phyloP scores from a whole-genome alignment of 1,140 invertebrate species.

The Sinella curviseta region DNA sequence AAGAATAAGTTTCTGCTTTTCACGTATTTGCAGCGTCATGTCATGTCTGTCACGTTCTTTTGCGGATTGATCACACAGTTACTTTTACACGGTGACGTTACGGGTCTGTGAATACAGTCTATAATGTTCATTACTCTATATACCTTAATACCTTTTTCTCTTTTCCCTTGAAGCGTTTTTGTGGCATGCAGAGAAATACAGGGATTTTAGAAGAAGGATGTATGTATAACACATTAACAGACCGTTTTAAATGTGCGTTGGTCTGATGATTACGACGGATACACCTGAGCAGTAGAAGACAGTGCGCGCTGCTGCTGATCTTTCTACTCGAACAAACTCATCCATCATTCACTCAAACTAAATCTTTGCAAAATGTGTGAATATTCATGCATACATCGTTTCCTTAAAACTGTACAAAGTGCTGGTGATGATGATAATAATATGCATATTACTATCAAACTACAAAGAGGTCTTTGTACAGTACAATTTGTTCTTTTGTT shows the following conservation, averaged over 20 bases:
- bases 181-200: too few species aligned
- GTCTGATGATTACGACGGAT: neutral
- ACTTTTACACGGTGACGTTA: neutral
- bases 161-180: too few species aligned
- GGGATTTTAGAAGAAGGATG: too few species aligned
- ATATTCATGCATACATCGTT: neutral
- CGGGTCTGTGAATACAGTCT: neutral
- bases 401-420: neutral
- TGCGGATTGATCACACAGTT: constrained; percentile 20
- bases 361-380: neutral
- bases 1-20: too few species aligned
- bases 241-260: neutral
- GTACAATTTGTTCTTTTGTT: too few species aligned
- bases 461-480: too few species aligned
- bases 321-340: neutral
- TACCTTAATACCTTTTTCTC: neutral
- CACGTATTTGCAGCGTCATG: constrained; percentile 16
- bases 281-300: neutral
- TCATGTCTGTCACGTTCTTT: constrained; percentile 20
- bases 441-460: too few species aligned
- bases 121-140: neutral
- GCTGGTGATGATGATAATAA: too few species aligned
- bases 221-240: neutral
- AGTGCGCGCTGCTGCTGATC: neutral
- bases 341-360: neutral